Base-by-base conservation (phyloP, 2,797 vertebrate species). In the Acipenser oxyrinchus region DNA sequence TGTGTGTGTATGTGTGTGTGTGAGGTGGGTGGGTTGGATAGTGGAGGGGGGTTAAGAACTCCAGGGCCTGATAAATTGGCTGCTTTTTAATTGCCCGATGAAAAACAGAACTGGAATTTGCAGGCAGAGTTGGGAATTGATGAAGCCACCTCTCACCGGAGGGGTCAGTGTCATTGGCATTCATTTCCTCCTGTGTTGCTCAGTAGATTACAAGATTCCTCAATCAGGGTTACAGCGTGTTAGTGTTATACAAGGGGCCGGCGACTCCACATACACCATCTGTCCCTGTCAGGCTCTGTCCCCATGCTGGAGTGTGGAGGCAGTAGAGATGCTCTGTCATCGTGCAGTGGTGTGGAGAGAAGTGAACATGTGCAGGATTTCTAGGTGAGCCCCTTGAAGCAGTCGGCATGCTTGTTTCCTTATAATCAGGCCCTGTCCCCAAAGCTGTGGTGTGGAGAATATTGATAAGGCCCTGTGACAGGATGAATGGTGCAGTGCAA, bases 31-130 rank as follows among this genome's bases (percentile, higher is more conserved):
- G 37, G 37, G 37, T 37, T 37, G 37, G 37, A 37, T 37, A 37
- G 37, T 5, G 37, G 37, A 37, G 80, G 79, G 83, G 84, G 84
- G 84, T 88, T 88, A 88, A 78, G 78, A 91, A 90, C 88, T 88
- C 86, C 81, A 81, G 82, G 80, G 83, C 83, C 85, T 91, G 87
- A 93, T 90, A 88, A 91, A 94, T 91, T 88, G 84, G 81, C 83
- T 84, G 75, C 77, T 83, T 87, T 85, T 88, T 91, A 91, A 91
- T 91, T 91, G 87, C 85, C 70, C 76, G 66, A 60, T 70, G 64
- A 74, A 66, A 70, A 70, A 71, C 71, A 63, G 62, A 55, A 58
- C 67, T 10, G 62, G 60, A 62, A 72, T 62, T 37, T 48, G 15
- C 75, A 70, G 65, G 64, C 70, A 63, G 70, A 78, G 73, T 70